phyloP scores from a whole-genome alignment of 1,140 invertebrate species.

The Drosophila azteca region DNA sequence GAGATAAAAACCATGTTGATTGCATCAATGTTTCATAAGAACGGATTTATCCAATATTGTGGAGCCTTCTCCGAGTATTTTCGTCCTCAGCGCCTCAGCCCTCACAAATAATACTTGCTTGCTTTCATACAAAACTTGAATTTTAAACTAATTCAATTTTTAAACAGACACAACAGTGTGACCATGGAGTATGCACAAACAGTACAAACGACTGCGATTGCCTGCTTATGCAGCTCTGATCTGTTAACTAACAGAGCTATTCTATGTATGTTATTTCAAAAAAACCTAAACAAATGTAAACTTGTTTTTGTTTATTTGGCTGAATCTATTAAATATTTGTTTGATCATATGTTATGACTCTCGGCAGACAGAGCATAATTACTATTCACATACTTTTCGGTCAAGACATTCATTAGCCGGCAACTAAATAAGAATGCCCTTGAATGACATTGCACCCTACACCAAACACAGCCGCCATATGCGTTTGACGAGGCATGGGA shows the following conservation, averaged over 20 bases:
- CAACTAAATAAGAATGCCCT: constrained; percentile 56
- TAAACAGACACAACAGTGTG: no score
- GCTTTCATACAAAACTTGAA: no score
- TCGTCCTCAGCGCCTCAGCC: no score
- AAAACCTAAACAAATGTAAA: constrained; percentile 36
- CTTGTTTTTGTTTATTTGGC: not conserved
- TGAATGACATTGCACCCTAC: constrained; percentile 81
- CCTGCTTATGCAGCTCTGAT: not conserved
- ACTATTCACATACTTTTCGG: constrained; percentile 5
- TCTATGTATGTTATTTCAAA: constrained; percentile 12
- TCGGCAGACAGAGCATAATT: no score
- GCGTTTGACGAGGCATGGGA: not conserved
- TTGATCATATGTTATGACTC: constrained; percentile 3
- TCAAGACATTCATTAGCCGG: constrained; percentile 43
- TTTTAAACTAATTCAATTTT: no score
- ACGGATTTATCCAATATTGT: no score
- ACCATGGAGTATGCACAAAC: no score
- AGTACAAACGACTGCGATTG: no score
- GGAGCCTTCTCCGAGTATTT: no score
- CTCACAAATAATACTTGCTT: no score
- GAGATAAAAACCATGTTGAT: no score
- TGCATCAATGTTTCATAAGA: no score
- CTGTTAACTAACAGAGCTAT: constrained; percentile 3
- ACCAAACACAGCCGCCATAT: not conserved
- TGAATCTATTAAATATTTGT: not conserved